A percentile compares a stretch with the other conserved stretches of the same genome.
Evolutionary conservation across 2,113 vertebrate genomes (phyloP).

Genomic region (Octodon degus): DNA sequence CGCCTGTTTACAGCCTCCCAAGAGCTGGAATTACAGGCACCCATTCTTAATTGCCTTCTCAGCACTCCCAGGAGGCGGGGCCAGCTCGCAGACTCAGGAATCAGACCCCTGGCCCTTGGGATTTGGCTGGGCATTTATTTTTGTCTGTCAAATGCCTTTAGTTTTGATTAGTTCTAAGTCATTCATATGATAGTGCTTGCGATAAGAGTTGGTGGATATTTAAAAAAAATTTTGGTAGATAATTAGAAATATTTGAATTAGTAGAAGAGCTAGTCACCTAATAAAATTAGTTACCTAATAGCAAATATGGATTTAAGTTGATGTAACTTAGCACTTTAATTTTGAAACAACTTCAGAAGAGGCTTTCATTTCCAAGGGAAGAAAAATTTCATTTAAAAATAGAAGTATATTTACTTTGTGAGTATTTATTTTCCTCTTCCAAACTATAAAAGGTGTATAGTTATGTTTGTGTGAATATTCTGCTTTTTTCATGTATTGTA

Average conservation of each 20-base stretch:
- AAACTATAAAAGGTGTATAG: conserved; percentile 70
- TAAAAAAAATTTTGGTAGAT: conserved; percentile 2
- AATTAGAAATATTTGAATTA: conserved; percentile 51
- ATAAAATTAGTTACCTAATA: conserved; percentile 49
- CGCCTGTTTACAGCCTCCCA: no score
- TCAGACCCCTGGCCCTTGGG: no score
- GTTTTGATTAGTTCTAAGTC: conserved; percentile 44
- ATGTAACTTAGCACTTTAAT: conserved; percentile 44
- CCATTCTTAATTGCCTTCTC: no score
- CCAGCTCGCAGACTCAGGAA: no score
- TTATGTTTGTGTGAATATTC: conserved; percentile 54
- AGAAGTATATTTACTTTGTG: conserved; percentile 50
- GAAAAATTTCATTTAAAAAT: conserved; percentile 62
- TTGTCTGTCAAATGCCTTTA: conserved; percentile 51
- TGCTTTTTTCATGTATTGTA: conserved; percentile 73
- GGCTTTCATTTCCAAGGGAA: conserved; percentile 43
- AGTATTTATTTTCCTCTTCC: conserved; percentile 66
- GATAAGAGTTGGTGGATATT: conserved; percentile 28
- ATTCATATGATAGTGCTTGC: conserved; percentile 38
- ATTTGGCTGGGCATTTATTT: background rate
- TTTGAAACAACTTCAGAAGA: conserved; percentile 54
- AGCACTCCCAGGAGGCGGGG: no score
- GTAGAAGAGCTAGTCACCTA: conserved; percentile 39
- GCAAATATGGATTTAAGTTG: background rate
- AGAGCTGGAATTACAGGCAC: no score